Evolutionary conservation across 2,113 vertebrate species (phyloP).

Genomic region (Bubo bubo): DNA sequence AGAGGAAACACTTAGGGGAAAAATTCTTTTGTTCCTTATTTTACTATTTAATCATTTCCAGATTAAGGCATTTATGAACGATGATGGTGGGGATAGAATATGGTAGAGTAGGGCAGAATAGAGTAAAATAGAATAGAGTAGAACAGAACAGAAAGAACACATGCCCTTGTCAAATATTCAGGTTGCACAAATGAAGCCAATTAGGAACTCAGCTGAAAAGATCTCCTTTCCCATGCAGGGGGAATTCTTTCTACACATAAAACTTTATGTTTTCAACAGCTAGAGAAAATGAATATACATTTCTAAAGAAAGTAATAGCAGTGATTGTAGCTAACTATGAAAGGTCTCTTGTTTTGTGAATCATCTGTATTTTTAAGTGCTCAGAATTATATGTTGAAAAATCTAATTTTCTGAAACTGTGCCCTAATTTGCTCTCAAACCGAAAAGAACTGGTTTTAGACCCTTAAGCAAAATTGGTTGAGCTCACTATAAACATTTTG

Average conservation of each 20-base stretch:
- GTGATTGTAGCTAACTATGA: not conserved
- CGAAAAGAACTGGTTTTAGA: not conserved
- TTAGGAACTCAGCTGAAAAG: not conserved
- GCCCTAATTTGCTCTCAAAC: not conserved
- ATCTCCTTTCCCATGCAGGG: not conserved
- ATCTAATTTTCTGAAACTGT: not conserved
- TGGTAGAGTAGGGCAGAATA: not conserved
- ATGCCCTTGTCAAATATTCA: conserved; percentile 28
- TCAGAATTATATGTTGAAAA: not conserved
- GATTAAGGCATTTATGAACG: not conserved
- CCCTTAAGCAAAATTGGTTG: not conserved
- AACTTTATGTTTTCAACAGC: not conserved
- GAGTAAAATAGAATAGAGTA: not conserved
- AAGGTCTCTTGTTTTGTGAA: not conserved
- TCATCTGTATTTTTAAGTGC: not conserved
- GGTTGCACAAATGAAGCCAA: not conserved
- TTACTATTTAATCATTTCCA: not conserved
- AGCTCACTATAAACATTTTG: not conserved
- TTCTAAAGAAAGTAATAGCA: not conserved
- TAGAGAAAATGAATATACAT: not conserved
- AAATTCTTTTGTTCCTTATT: not conserved
- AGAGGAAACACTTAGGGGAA: not conserved
- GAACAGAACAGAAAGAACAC: not conserved
- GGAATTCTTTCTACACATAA: not conserved
- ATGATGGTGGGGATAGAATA: not conserved